Base-by-base conservation (phyloP, 2,113 vertebrate species). In the Phaethon lepturus region DNA sequence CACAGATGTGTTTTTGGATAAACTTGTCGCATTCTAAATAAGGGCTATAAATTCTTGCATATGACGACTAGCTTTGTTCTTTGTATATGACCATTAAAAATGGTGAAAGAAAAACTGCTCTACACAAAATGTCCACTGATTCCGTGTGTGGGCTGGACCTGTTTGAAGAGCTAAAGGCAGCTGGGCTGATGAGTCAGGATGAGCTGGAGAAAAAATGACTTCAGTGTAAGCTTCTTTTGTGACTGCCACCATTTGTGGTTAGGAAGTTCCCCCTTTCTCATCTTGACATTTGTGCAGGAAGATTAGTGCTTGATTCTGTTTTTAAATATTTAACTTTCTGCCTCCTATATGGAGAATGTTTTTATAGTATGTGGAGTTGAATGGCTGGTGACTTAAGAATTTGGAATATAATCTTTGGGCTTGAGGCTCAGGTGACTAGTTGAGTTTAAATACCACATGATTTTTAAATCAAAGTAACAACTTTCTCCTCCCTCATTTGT, bases 41-140 rank as follows among this genome's bases (percentile, higher is more conserved):
- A 50, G 19, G 11, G 5, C 38, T 79, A 5, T 53, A 47, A 67
- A 84, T 6, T 55, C 7, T 63, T 0, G 0, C 17, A 3, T 68
- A 59, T 59, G 45, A 64, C 13, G 13, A 44, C 14, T 79, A 11
- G 13, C 28, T 69, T 38, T 78, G 9, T 66, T 91, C 6, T 35
- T 86, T 89, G 38, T 38, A 38, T 38, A 38, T 38, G 26, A 66
- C n/a, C 47, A 84, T 74, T 84, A 45, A 42, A 93, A 84, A 24
- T 62, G 5, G 11, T 66, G 55, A 33, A 74, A 68, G 28, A 44
- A 55, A 71, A 75, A 13, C 25, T 72, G 10, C 19, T 81, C 10
- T 67, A 18, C 10, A 2, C 49, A 59, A 55, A 63, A 6, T 49
- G 29, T 67, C 38, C 17, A 14, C 25, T 67, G 42, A 76, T 67